Evolutionary conservation across 2,113 vertebrate species (phyloP).

Genomic region (Oryzias curvinotus): DNA sequence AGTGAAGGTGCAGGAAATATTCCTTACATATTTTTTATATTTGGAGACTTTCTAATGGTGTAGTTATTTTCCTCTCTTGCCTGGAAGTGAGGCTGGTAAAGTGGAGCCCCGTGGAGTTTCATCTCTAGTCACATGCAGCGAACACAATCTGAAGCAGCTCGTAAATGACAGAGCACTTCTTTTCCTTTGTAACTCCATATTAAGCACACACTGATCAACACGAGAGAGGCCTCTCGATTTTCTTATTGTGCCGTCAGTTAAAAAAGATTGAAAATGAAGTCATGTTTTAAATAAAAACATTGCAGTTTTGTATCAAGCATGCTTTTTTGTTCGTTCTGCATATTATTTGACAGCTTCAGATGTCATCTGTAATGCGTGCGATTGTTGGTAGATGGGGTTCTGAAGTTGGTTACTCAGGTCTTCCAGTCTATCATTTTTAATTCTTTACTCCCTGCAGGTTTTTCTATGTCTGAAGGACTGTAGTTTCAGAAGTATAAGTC

Average conservation of each 20-base stretch:
- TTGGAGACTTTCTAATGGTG: constrained; percentile 32
- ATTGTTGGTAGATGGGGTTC: too few relatives aligned
- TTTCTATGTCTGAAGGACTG: too few relatives aligned
- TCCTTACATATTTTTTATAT: constrained; percentile 15
- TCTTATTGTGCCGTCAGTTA: not conserved
- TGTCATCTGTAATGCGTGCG: not conserved
- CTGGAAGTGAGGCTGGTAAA: constrained; percentile 38
- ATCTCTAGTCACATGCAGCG: constrained; percentile 25
- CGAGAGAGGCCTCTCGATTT: not conserved
- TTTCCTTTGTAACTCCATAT: constrained; percentile 17
- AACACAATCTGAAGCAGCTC: constrained; percentile 20
- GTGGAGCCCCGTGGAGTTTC: constrained; percentile 31
- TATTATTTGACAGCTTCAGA: constrained; percentile 1
- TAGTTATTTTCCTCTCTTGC: constrained; percentile 41
- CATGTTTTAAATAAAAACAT: constrained; percentile 2
- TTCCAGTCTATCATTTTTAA: too few relatives aligned
- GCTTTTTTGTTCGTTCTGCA: not conserved
- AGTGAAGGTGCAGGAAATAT: constrained; percentile 3
- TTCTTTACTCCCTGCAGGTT: too few relatives aligned
- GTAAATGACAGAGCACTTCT: not conserved
- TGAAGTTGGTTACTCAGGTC: too few relatives aligned
- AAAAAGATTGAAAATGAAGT: not conserved
- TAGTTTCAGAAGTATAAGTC: too few relatives aligned
- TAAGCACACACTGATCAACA: constrained; percentile 11
- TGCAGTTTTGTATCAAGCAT: not conserved